These are phyloP conservation scores for Lucinisca nassula DNA, from an alignment of 2,888 invertebrate genomes.

Conservation along the genomic window DNA sequence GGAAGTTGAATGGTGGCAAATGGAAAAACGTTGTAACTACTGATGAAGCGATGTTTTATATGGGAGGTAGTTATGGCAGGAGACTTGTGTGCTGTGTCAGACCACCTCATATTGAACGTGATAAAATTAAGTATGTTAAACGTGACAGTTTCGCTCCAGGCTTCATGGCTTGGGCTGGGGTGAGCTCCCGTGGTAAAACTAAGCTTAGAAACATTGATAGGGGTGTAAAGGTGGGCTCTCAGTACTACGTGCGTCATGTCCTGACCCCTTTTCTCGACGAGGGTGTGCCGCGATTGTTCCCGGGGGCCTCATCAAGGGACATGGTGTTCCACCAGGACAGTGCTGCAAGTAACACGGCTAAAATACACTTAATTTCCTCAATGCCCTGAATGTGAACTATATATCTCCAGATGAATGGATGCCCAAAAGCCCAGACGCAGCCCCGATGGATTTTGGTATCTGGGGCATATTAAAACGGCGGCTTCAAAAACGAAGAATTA, in stretches of 20 bases:
- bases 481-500: not conserved
- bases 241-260: not conserved
- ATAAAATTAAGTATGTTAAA: no score
- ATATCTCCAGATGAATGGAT: conserved; percentile 28
- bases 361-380: conserved; percentile 15
- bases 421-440: conserved; percentile 28
- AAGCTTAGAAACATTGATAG: not conserved
- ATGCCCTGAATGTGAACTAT: not conserved
- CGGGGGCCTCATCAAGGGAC: not conserved
- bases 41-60: conserved; percentile 12
- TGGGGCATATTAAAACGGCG: not conserved
- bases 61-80: conserved; percentile 18
- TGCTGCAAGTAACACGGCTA: conserved; percentile 22
- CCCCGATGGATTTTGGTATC: not conserved
- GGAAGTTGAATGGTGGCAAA: not conserved
- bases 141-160: no score
- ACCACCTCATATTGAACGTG: no score
- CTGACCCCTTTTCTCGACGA: not conserved
- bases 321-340: conserved; percentile 43
- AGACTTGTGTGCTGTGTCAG: not conserved
- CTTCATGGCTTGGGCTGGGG: not conserved
- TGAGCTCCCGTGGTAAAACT: not conserved
- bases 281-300: not conserved
- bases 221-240: not conserved
- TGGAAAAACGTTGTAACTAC: not conserved